A percentile compares a stretch with the other conserved stretches of the same genome.
These are phyloP conservation scores for Mya arenaria DNA, from an alignment of 1,140 invertebrate species.

Conservation along the genomic window DNA sequence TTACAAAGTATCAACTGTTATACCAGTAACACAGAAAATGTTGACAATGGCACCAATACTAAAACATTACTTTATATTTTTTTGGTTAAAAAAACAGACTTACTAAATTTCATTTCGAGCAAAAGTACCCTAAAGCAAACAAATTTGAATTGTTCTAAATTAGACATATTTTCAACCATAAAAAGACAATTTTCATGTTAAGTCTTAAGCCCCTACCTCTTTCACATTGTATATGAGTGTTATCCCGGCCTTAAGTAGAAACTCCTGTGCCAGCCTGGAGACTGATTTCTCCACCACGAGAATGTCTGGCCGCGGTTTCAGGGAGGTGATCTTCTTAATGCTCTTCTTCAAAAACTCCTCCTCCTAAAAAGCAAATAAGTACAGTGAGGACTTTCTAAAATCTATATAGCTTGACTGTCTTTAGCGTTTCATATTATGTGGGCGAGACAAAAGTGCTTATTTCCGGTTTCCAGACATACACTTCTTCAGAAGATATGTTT, in stretches of 20 bases:
- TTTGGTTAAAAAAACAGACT: no score
- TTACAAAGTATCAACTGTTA: no score
- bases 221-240: constrained; percentile 95
- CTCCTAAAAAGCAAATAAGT: no score
- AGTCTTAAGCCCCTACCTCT: constrained; percentile 77
- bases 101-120: no score
- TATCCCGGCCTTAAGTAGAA: constrained; percentile 89
- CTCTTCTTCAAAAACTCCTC: constrained; percentile 93
- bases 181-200: not conserved
- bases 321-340: constrained; percentile 92
- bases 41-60: no score
- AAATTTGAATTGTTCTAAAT: not conserved
- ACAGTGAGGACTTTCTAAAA: no score
- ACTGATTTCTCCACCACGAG: constrained; percentile 95
- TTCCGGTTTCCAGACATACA: constrained; percentile 92
- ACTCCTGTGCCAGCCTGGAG: constrained; percentile 93
- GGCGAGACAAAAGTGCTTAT: no score
- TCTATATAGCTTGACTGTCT: no score
- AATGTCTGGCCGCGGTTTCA: constrained; percentile 92
- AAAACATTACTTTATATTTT: no score
- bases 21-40: no score
- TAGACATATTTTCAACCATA: not conserved
- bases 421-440: no score
- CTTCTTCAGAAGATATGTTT: constrained; percentile 94
- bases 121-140: not conserved